Base-by-base conservation (phyloP, 2,888 invertebrate species). In the Drosophila macrospina region DNA sequence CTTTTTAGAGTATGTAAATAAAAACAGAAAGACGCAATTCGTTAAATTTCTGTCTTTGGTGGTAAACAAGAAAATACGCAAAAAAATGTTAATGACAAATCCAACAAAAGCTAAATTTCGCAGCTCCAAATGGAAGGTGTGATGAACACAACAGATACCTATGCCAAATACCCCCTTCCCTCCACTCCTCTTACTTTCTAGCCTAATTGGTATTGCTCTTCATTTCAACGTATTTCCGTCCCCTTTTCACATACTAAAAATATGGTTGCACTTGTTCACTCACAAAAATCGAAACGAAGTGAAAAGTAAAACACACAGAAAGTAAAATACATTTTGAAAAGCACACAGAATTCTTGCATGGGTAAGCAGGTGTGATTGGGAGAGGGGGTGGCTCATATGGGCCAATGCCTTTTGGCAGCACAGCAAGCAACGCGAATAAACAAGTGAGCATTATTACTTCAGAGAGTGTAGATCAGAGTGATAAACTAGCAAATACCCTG, bases 381-480 rank as follows among this genome's bases (percentile, higher is more conserved):
- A 1, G n/a, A 11, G 1, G 30, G 1, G 45, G 34, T 30, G 50
- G 16, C 3, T 28, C 50, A 28, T 20, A 57, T 39, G 87, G 87
- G 86, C 79, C 88, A 86, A 88, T 89, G 89, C 55, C 84, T 88
- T 78, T 82, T 71, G 73, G 85, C 83, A 84, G 57, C 63, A 54
- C 50, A 54, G 39, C 39, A 39, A 39, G 16, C 39, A 39, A 20
- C 11, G 39, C 11, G 39, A 69, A 66, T 74, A 76, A 63, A 78
- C 39, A 67, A 67, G 59, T 68, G 74, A 74, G n/a, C n/a, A n/a
- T n/a, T 28, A 45, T 34, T n/a, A 30, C 13, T 28, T 0, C n/a
- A n/a, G n/a, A n/a, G n/a, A n/a, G n/a, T n/a, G n/a, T 5, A 1
- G 7, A 1, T 2, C 6, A 37, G 1, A 30, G 13, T 36, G 15